A percentile compares a stretch with the other conserved stretches of the same genome.
Conservation (phyloP, 53 echinoderm and acorn worm genomes). For the Luidia sarsii region DNA sequence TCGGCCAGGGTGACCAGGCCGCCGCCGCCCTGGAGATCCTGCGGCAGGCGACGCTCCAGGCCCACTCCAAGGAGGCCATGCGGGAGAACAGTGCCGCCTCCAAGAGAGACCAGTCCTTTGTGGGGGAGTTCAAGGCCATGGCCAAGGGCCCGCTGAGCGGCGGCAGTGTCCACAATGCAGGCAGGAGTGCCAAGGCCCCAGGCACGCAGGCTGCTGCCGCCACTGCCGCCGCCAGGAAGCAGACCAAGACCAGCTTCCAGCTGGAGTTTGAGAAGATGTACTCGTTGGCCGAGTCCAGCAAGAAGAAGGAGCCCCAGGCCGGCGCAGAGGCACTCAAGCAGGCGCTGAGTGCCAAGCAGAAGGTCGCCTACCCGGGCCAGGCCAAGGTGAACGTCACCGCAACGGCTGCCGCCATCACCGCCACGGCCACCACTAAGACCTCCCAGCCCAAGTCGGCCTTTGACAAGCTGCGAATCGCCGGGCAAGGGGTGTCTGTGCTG, state of each 20-base stretch:
- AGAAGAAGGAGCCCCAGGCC: neutral
- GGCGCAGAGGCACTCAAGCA: slow-evolving; percentile 28
- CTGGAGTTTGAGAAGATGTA: slow-evolving; percentile 49
- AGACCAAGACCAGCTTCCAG: slow-evolving; percentile 47
- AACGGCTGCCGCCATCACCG: too few relatives aligned
- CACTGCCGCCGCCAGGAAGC: too few relatives aligned
- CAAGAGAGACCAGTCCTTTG: neutral
- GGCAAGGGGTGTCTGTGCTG: slow-evolving; percentile 1
- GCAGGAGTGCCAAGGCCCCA: slow-evolving; percentile 4
- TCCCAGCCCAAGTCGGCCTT: slow-evolving; percentile 24
- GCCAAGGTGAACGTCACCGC: slow-evolving; percentile 10
- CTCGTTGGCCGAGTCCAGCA: slow-evolving; percentile 35
- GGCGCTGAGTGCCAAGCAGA: slow-evolving; percentile 4
- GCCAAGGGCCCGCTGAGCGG: slow-evolving; percentile 3
- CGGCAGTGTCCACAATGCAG: slow-evolving; percentile 13
- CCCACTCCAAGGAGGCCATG: slow-evolving; percentile 20
- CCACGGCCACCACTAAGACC: slow-evolving; percentile 4
- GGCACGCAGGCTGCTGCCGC: neutral
- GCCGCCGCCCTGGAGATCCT: slow-evolving; percentile 25
- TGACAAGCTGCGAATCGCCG: slow-evolving; percentile 42
- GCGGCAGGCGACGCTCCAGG: slow-evolving; percentile 28
- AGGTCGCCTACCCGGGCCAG: neutral
- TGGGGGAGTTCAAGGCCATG: slow-evolving; percentile 16
- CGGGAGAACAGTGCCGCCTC: neutral
- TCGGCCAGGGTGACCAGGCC: neutral